These are phyloP conservation scores for Oligia latruncula DNA, from an alignment of 2,888 invertebrate species.

Conservation along the genomic window DNA sequence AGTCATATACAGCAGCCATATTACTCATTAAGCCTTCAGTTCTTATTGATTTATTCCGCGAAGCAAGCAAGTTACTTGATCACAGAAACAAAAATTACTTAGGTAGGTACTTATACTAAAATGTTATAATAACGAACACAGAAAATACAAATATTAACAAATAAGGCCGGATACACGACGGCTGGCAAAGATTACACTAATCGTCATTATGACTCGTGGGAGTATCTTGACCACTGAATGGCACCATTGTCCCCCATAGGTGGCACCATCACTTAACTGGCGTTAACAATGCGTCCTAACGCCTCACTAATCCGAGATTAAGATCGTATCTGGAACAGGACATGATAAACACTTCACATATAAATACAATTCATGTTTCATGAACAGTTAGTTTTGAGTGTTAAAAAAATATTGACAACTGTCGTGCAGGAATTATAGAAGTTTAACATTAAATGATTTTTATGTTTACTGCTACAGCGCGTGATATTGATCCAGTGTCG, in stretches of 20 bases:
- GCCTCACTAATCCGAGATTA: conserved; percentile 85
- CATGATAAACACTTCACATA: conserved; percentile 85
- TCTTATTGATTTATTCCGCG: not conserved
- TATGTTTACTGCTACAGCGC: no score
- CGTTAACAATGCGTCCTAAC: conserved; percentile 82
- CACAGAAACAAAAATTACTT: not conserved
- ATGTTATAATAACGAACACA: not conserved
- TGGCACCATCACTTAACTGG: conserved; percentile 80
- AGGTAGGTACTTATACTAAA: no score
- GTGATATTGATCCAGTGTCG: not conserved
- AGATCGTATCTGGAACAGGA: conserved; percentile 85
- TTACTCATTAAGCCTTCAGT: not conserved
- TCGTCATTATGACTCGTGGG: conserved; percentile 78
- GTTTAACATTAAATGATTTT: conserved; percentile 1
- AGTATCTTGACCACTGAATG: conserved; percentile 76
- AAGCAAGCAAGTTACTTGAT: not conserved
- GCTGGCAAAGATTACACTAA: conserved; percentile 72
- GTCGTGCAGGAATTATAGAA: conserved; percentile 61
- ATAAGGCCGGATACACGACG: conserved; percentile 74
- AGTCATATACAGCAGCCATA: not conserved
- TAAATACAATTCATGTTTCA: conserved; percentile 79
- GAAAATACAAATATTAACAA: conserved; percentile 22
- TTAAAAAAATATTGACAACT: conserved; percentile 76
- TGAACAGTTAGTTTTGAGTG: conserved; percentile 81
- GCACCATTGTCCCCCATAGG: conserved; percentile 80